Conservation (phyloP, 2,113 vertebrate genomes). For the Pavo muticus region DNA sequence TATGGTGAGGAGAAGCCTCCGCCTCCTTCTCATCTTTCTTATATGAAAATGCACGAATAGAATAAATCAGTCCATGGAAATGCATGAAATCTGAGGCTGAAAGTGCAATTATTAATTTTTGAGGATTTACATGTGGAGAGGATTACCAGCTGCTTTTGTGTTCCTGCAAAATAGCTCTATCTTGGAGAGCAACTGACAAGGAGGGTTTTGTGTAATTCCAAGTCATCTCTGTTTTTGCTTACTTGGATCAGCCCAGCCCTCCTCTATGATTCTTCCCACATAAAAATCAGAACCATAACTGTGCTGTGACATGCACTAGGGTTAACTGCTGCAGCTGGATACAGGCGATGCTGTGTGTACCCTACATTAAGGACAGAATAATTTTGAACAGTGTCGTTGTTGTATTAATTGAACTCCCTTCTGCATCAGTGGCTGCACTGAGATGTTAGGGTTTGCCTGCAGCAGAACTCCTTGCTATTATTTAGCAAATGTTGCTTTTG, state of each 20-base stretch:
- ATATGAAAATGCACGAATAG: not conserved
- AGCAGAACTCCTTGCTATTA: constrained; percentile 20
- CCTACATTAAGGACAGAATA: not conserved
- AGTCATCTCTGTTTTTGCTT: not conserved
- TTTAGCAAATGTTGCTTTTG: constrained; percentile 55
- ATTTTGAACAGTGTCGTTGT: constrained; percentile 39
- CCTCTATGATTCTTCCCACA: not conserved
- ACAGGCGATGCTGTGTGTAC: accelerated
- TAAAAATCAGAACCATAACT: not conserved
- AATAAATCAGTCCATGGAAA: not conserved
- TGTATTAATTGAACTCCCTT: constrained; percentile 63
- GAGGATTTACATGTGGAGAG: not conserved
- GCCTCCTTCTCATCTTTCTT: not conserved
- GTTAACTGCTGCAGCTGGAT: constrained; percentile 9
- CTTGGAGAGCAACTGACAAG: not conserved
- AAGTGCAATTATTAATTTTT: not conserved
- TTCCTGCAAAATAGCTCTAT: not conserved
- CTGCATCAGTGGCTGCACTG: not conserved
- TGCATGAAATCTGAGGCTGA: not conserved
- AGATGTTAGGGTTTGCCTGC: constrained; percentile 31
- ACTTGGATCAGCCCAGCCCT: not conserved
- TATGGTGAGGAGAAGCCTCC: not conserved
- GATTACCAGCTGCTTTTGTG: constrained; percentile 34
- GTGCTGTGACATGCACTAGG: not conserved
- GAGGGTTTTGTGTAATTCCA: not conserved